Base-by-base conservation (phyloP, 2,797 vertebrate genomes). In the Megaceryle alcyon region DNA sequence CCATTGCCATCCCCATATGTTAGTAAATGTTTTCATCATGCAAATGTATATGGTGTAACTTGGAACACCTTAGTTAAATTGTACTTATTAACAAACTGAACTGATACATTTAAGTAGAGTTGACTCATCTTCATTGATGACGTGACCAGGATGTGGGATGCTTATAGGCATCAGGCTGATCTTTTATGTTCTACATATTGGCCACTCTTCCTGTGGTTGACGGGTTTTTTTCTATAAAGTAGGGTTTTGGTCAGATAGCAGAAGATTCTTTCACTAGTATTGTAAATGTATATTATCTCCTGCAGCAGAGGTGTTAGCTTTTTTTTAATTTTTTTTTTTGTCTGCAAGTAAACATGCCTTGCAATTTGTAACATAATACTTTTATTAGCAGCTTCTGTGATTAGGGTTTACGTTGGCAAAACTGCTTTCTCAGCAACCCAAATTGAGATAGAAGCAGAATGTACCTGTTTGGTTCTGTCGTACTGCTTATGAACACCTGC, bases 401-500 rank as follows among this genome's bases (percentile, higher is more conserved):
- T 97, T 95, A 80, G 89, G 91, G 69, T 96, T 70, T 96, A 85
- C 68, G 54, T 95, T 97, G 81, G 83, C 94, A 87, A 31, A 92
- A 48, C 94, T 96, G 39, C 82, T 96, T 97, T 95, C 76, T 63
- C 82, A 86, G 88, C 92, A 95, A 82, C 90, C 72, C 44, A 57
- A 25, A 81, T 16, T 91, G 66, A 97, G 91, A 51, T 19, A 70
- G 90, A 97, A 97, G 96, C 97, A 97, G 97, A 95, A 94, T 92
- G 97, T 92, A 96, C 97, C 97, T 97, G 98, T 94, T 97, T 82
- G 79, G 61, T 78, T 95, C 86, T 96, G 97, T 94, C 68, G 44
- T 77, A 53, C 66, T 97, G 91, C 82, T 97, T 97, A 88, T 49
- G 89, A 97, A 83, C 70, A 96, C 72, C 46, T 85, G 49, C 85